Conservation (phyloP, 2,113 vertebrate species). For the Phasianus colchicus region DNA sequence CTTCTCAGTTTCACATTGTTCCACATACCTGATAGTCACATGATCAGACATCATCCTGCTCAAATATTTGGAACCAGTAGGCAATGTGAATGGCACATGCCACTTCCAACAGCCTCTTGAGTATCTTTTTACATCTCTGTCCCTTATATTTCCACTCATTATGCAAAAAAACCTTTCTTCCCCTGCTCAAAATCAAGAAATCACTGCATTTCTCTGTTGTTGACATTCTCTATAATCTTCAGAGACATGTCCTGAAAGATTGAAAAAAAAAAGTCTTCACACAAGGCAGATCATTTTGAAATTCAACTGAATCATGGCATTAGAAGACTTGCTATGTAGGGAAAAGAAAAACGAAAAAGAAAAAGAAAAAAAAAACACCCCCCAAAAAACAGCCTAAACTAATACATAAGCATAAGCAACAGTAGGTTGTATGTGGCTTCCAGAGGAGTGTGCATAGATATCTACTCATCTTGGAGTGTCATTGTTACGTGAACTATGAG, state of each 20-base stretch:
- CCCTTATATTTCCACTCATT: neutral
- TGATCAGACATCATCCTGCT: neutral
- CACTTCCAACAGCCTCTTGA: neutral
- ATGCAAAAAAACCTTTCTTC: neutral
- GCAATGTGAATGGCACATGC: neutral
- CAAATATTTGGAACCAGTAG: neutral
- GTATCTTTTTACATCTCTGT: neutral
- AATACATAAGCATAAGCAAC: neutral
- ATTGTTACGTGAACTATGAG: neutral
- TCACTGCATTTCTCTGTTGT: neutral
- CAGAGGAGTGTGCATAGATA: neutral
- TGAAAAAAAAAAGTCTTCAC: neutral
- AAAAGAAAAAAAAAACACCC: neutral
- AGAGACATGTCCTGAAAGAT: accelerated
- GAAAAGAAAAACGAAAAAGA: neutral
- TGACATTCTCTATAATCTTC: neutral
- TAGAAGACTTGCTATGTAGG: neutral
- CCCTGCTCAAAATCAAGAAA: neutral
- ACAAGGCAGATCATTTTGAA: neutral
- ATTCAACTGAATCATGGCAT: neutral
- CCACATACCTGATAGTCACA: neutral
- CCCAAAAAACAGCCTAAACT: neutral
- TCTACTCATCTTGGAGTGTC: neutral
- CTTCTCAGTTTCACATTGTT: neutral
- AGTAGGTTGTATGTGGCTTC: neutral